Evolutionary conservation across 2,797 vertebrate species (phyloP).

Genomic region (Aphelocoma californica): DNA sequence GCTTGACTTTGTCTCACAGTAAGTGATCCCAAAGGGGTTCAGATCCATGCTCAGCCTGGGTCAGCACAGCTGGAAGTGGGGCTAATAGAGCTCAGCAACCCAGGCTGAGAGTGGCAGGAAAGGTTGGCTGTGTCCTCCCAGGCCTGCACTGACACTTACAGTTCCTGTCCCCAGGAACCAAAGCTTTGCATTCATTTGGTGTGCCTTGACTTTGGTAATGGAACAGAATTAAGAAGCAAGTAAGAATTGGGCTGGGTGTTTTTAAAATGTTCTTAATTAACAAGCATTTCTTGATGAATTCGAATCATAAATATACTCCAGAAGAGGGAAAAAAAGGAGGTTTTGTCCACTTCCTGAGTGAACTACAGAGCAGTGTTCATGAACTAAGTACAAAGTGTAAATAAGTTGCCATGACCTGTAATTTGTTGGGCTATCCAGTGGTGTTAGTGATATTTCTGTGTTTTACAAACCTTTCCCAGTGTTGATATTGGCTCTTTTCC

Average conservation of each 20-base stretch:
- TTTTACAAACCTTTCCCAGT: background rate
- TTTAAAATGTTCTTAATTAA: background rate
- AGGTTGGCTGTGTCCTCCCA: background rate
- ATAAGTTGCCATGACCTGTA: background rate
- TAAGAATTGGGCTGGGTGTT: background rate
- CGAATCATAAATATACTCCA: background rate
- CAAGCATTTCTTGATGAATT: background rate
- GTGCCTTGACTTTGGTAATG: background rate
- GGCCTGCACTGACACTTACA: background rate
- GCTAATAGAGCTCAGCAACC: rapidly evolving
- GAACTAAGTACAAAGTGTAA: background rate
- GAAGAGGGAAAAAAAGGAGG: background rate
- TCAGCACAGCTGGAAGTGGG: background rate
- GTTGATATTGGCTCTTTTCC: background rate
- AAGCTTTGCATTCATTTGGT: background rate
- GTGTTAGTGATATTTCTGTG: background rate
- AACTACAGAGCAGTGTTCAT: background rate
- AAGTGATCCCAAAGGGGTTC: background rate
- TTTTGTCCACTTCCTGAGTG: background rate
- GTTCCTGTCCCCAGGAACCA: background rate
- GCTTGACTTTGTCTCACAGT: background rate
- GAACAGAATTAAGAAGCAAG: background rate
- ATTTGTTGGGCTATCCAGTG: background rate
- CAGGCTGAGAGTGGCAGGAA: background rate
- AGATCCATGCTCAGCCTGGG: background rate